Conservation (phyloP, 2,797 vertebrate species). For the Propithecus perrieri region DNA sequence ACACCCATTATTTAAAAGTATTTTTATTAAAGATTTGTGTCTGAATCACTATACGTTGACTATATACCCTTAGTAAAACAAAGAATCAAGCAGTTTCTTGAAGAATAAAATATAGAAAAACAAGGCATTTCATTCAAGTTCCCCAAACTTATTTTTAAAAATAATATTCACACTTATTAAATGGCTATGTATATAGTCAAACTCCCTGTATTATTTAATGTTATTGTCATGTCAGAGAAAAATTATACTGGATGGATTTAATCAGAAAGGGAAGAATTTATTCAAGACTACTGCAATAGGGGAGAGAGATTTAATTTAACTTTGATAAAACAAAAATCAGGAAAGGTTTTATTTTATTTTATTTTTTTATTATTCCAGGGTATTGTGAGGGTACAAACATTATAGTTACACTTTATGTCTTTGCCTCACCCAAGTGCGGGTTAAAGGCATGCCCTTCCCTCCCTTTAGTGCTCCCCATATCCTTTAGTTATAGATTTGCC, state of each 20-base stretch:
- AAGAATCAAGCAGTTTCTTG: background rate
- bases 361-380: too few relatives aligned
- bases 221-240: background rate
- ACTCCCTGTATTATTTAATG: background rate
- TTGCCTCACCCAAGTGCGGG: too few relatives aligned
- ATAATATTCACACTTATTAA: background rate
- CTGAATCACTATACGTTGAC: background rate
- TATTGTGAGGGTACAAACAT: too few relatives aligned
- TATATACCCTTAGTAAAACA: background rate
- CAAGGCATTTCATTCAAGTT: background rate
- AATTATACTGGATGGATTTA: background rate
- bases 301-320: background rate
- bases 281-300: background rate
- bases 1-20: background rate
- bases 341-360: background rate
- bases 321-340: background rate
- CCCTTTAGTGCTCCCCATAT: too few relatives aligned
- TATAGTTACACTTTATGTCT: too few relatives aligned
- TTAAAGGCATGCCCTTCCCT: too few relatives aligned
- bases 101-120: background rate
- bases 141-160: background rate
- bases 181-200: background rate
- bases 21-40: background rate
- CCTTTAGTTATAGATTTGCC: too few relatives aligned
- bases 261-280: background rate